Conservation (phyloP, 2,113 vertebrate species). For the Tapirus terrestris region DNA sequence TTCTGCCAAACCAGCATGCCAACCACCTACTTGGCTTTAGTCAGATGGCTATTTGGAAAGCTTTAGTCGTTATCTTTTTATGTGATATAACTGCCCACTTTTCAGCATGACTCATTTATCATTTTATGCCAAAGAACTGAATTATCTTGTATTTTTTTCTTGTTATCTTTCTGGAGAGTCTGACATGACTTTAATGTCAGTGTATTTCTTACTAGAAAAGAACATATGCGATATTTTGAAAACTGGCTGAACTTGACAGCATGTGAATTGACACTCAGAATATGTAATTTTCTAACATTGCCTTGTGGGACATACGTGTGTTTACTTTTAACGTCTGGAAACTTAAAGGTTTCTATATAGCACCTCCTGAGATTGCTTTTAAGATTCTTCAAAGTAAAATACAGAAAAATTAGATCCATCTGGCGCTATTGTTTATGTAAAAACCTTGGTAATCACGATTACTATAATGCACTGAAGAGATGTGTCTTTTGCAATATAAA, state of each 20-base stretch:
- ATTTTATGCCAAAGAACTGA: constrained; percentile 66
- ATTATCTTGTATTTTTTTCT: constrained; percentile 66
- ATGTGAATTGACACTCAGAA: constrained; percentile 57
- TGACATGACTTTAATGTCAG: constrained; percentile 74
- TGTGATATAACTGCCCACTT: constrained; percentile 70
- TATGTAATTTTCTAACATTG: constrained; percentile 67
- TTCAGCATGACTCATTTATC: constrained; percentile 71
- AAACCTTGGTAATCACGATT: not conserved
- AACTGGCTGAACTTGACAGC: constrained; percentile 62
- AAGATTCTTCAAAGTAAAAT: constrained; percentile 37
- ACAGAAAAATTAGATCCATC: not conserved
- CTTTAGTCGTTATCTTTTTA: constrained; percentile 63
- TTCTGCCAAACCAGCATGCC: constrained; percentile 57
- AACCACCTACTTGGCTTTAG: constrained; percentile 71
- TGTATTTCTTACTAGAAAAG: constrained; percentile 65
- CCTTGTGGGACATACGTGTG: not conserved
- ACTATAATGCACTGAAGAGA: not conserved
- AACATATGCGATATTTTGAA: constrained; percentile 65
- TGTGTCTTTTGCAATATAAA: not conserved
- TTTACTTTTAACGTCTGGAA: constrained; percentile 61
- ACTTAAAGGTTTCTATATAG: constrained; percentile 45
- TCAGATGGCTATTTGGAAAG: constrained; percentile 73
- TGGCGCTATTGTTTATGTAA: not conserved
- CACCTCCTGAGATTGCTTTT: constrained; percentile 20
- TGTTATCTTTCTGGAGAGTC: constrained; percentile 65